These are phyloP conservation scores for Trichomycterus rosablanca DNA, from an alignment of 2,113 vertebrate species.

Conservation along the genomic window DNA sequence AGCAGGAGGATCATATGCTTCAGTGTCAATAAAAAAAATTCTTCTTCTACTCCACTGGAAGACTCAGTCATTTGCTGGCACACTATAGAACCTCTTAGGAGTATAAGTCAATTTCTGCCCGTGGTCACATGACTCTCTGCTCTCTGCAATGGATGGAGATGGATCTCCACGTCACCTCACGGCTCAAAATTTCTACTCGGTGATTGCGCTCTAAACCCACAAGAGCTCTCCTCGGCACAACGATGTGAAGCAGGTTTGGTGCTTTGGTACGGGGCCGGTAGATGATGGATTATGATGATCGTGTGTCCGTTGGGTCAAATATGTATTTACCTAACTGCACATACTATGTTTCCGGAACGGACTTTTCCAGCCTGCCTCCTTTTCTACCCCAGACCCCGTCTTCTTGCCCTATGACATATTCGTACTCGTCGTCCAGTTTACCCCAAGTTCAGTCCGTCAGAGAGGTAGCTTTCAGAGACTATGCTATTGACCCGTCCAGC, in stretches of 20 bases:
- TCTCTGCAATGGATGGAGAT: conserved; percentile 97
- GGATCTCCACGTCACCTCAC: conserved; percentile 99
- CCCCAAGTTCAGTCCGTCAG: conserved; percentile 96
- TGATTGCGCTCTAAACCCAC: conserved; percentile 94
- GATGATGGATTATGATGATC: conserved; percentile 99
- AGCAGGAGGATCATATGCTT: neutral
- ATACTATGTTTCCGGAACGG: conserved; percentile 97
- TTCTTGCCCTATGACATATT: conserved; percentile 95
- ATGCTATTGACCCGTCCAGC: conserved; percentile 90
- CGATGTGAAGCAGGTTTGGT: conserved; percentile 82
- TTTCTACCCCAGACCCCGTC: conserved; percentile 96
- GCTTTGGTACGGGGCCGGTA: conserved; percentile 80
- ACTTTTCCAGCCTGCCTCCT: conserved; percentile 95
- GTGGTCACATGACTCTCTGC: conserved; percentile 97
- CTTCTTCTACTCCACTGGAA: conserved; percentile 50
- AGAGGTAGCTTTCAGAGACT: conserved; percentile 98
- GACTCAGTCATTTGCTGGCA: conserved; percentile 56
- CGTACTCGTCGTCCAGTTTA: conserved; percentile 90
- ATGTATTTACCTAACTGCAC: conserved; percentile 99
- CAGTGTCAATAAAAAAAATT: conserved; percentile 22
- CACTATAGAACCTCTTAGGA: conserved; percentile 45
- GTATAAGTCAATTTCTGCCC: conserved; percentile 96
- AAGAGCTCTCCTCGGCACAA: conserved; percentile 82
- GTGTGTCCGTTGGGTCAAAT: conserved; percentile 91
- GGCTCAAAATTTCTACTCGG: conserved; percentile 96